Evolutionary conservation across 2,797 vertebrate species (phyloP), one percentile per base, ranked within the genome.

Genomic region (Myotis daubentonii): DNA sequence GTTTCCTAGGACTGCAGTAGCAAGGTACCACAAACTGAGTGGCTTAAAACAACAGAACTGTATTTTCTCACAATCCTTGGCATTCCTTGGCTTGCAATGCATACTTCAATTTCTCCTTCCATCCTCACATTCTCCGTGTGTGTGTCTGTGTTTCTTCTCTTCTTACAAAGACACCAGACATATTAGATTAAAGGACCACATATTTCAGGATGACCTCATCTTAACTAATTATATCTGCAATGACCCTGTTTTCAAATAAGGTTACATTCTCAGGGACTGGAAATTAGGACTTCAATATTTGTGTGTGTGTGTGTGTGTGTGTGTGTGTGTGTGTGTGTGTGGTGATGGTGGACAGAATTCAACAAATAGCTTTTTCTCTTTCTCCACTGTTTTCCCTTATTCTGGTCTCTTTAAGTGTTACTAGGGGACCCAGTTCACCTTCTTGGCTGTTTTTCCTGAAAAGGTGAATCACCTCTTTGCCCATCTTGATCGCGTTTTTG

Each of bases 371-470:
- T 44, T 55, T 78, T 85, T 57, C 83, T 89, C 89, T 23, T 12
- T 75, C 85, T 93, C 33, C 47, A 60, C 49, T 44, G 16, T 60
- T 76, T 44, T 74, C 82, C 47, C 36, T 85, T 30, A 81, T 51
- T 87, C 72, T 89, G 47, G 84, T 72, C 68, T 66, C 33, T 76
- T 51, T 19, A 93, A 75, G 66, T 57, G 76, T 87, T 74, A 11
- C 30, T 49, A 28, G 57, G 51, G 85, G 41, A 28, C 44, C 36
- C 23, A 20, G 28, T 76, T 92, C 78, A 49, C 23, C n/a, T 71
- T 72, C 36, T 75, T 62, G 74, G 13, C 75, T 80, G 72, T 87
- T 92, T 94, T 87, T 78, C 33, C 41, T n/a, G 36, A 89, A 68
- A 68, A 47, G 60, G 47, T 6, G 20, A 41, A 53, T 60, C 6